These are phyloP conservation scores for Ctenomys sociabilis DNA, from an alignment of 2,113 vertebrate genomes.

Conservation along the genomic window DNA sequence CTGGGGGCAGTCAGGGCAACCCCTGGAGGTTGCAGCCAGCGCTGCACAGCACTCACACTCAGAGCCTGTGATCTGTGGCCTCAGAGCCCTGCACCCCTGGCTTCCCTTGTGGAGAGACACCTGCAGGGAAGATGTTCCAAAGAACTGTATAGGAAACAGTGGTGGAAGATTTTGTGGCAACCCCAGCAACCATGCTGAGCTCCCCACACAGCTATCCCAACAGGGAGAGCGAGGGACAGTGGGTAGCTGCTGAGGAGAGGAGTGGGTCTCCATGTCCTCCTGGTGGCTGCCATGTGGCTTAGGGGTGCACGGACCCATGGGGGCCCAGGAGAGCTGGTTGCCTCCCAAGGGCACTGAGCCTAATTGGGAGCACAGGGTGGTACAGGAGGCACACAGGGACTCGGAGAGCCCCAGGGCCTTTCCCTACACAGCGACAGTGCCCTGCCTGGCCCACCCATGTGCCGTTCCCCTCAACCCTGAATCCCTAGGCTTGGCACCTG, in stretches of 20 bases:
- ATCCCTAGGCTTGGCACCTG: background rate
- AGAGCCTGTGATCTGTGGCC: background rate
- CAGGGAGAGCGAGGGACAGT: too few relatives aligned
- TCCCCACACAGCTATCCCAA: background rate
- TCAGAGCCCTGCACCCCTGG: background rate
- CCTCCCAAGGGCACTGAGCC: background rate
- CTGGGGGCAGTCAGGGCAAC: background rate
- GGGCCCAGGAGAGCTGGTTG: background rate
- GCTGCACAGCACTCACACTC: background rate
- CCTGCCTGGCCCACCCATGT: fast-evolving
- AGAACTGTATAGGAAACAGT: background rate
- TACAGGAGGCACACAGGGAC: background rate
- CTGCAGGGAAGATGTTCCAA: background rate
- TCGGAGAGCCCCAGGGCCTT: background rate
- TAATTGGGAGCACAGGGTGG: too few relatives aligned
- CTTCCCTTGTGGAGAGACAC: background rate
- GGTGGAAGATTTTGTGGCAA: background rate
- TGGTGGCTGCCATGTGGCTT: background rate
- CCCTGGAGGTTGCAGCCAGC: background rate
- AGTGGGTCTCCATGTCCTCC: background rate
- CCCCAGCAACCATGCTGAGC: background rate
- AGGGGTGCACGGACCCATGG: too few relatives aligned
- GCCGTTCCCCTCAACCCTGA: background rate
- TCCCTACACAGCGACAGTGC: fast-evolving
- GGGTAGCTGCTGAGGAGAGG: background rate